These are phyloP conservation scores for Syrphus vitripennis DNA, from an alignment of 2,888 invertebrate genomes.

Conservation along the genomic window DNA sequence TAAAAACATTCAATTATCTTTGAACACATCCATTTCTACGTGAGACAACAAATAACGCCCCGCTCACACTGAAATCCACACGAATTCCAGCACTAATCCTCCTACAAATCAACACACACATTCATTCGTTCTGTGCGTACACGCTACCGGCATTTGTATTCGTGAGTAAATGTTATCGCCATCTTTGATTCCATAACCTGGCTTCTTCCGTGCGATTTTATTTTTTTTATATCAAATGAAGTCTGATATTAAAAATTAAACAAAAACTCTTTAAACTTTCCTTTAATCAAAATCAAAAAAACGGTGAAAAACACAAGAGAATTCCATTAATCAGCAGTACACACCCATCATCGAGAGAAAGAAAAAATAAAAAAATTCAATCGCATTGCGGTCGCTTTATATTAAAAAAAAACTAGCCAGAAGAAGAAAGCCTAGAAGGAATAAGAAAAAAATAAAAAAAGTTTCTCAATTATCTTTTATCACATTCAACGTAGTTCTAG, in stretches of 20 bases:
- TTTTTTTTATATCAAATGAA: slow-evolving; percentile 65
- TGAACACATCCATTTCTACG: slow-evolving; percentile 31
- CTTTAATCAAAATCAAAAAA: slow-evolving; percentile 30
- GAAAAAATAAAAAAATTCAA: slow-evolving; percentile 45
- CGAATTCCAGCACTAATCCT: slow-evolving; percentile 59
- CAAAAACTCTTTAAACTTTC: slow-evolving; percentile 51
- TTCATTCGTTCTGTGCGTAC: slow-evolving; percentile 37
- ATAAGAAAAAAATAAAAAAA: slow-evolving; percentile 29
- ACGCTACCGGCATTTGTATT: slow-evolving; percentile 72
- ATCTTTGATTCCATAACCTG: slow-evolving; percentile 76
- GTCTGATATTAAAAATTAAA: slow-evolving; percentile 63
- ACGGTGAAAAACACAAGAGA: slow-evolving; percentile 27
- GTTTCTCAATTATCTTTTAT: slow-evolving; percentile 60
- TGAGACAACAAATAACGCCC: neutral
- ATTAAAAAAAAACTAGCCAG: slow-evolving; percentile 33
- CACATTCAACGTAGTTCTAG: slow-evolving; percentile 33
- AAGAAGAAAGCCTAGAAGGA: neutral
- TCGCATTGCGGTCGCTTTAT: slow-evolving; percentile 67
- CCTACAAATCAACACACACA: slow-evolving; percentile 2
- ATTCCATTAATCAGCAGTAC: slow-evolving; percentile 34
- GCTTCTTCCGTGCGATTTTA: slow-evolving; percentile 74
- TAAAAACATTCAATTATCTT: neutral
- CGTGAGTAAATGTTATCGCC: slow-evolving; percentile 74
- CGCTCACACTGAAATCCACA: neutral
- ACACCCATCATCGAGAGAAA: slow-evolving; percentile 20